Conservation (phyloP, 1,140 invertebrate species). For the Eubasilissa regina region DNA sequence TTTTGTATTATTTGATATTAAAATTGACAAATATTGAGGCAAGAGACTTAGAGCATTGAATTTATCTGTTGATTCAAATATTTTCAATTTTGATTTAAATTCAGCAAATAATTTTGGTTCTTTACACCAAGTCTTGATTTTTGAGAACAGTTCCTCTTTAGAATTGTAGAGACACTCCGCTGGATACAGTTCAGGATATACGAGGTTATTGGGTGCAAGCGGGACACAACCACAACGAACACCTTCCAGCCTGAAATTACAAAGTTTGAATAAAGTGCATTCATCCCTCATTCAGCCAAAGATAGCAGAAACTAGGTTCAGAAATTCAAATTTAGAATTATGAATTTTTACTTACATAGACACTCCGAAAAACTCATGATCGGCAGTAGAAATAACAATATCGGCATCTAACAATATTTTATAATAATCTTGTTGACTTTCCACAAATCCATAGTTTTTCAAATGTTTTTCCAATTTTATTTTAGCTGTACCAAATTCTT, state of each 20-base stretch:
- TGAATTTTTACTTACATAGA: constrained; percentile 73
- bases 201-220: constrained; percentile 78
- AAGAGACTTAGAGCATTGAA: constrained; percentile 8
- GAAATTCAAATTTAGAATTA: too few species aligned
- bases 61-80: not conserved
- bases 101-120: constrained; percentile 60
- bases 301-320: too few species aligned
- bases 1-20: not conserved
- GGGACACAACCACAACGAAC: constrained; percentile 79
- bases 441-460: constrained; percentile 76
- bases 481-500: constrained; percentile 72
- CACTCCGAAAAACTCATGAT: constrained; percentile 86
- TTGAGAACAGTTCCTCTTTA: constrained; percentile 72
- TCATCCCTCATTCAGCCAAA: too few species aligned
- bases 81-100: not conserved
- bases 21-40: constrained; percentile 10
- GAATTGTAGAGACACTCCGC: constrained; percentile 76
- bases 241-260: constrained; percentile 77
- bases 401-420: constrained; percentile 73
- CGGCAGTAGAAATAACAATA: constrained; percentile 81
- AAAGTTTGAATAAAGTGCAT: constrained; percentile 38
- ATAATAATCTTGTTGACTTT: constrained; percentile 75
- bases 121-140: constrained; percentile 69
- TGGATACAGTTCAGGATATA: constrained; percentile 85
- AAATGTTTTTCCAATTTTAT: constrained; percentile 73